These are phyloP conservation scores for Pammene fasciana DNA, from an alignment of 2,888 invertebrate genomes.

Conservation along the genomic window DNA sequence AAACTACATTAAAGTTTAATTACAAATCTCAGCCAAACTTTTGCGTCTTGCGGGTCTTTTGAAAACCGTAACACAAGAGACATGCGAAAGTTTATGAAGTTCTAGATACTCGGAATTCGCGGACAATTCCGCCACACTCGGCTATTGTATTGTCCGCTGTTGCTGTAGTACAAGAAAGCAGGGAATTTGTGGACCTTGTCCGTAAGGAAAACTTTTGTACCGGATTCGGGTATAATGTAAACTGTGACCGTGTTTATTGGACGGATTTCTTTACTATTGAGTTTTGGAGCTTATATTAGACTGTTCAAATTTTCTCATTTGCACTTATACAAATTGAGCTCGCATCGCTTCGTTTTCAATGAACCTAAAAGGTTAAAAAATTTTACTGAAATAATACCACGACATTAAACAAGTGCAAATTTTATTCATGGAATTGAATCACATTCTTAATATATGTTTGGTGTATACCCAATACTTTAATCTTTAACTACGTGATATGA, in stretches of 20 bases:
- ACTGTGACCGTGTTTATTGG: slow-evolving; percentile 18
- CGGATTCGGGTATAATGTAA: slow-evolving; percentile 15
- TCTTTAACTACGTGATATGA: too few relatives aligned
- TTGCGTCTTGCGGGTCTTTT: slow-evolving; percentile 33
- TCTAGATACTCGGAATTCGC: slow-evolving; percentile 30
- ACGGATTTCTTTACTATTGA: slow-evolving; percentile 13
- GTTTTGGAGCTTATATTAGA: not conserved
- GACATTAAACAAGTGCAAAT: too few relatives aligned
- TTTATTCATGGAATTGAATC: too few relatives aligned
- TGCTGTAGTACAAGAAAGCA: slow-evolving; percentile 23
- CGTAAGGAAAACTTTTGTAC: slow-evolving; percentile 25
- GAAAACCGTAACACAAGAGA: slow-evolving; percentile 37
- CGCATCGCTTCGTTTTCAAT: too few relatives aligned
- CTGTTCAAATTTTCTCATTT: not conserved
- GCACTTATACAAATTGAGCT: not conserved
- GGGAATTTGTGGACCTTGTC: slow-evolving; percentile 18
- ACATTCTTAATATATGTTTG: too few relatives aligned
- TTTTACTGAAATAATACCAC: too few relatives aligned
- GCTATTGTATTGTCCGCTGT: slow-evolving; percentile 27
- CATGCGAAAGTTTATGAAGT: slow-evolving; percentile 38
- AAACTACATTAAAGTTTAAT: slow-evolving; percentile 37
- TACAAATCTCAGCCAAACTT: slow-evolving; percentile 37
- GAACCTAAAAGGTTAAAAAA: too few relatives aligned
- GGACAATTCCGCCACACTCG: slow-evolving; percentile 26
- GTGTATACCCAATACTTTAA: too few relatives aligned